A percentile compares a stretch with the other conserved stretches of the same genome.
These are phyloP conservation scores for Ectemnius lituratus DNA, from an alignment of 2,888 invertebrate genomes.

Conservation along the genomic window DNA sequence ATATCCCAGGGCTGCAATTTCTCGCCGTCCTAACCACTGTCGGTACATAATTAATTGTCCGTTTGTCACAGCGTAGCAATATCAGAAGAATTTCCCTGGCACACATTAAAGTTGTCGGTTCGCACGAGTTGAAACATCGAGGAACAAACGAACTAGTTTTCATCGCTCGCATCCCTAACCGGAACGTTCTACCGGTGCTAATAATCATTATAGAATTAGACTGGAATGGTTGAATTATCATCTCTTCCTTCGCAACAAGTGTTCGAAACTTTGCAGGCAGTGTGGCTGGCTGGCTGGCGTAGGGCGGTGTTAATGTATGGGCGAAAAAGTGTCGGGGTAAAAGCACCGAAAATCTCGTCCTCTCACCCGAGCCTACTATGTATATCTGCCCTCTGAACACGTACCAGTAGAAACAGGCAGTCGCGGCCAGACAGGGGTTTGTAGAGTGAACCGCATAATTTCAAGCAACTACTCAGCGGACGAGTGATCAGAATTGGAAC, in stretches of 20 bases:
- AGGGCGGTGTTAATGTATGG: not conserved
- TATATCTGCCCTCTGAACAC: not conserved
- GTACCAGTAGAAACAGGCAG: no score
- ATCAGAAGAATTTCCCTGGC: not conserved
- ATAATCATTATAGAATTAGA: conserved; percentile 36
- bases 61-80: no score
- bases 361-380: not conserved
- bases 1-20: no score
- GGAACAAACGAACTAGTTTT: conserved; percentile 23
- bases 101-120: conserved; percentile 18
- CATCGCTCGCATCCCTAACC: conserved; percentile 16
- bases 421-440: no score
- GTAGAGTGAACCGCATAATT: no score
- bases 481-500: no score
- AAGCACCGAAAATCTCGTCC: not conserved
- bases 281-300: not conserved
- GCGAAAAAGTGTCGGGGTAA: not conserved
- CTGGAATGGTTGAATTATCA: conserved; percentile 37
- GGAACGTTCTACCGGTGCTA: conserved; percentile 35
- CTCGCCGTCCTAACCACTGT: no score
- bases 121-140: conserved; percentile 41
- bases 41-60: no score
- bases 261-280: conserved; percentile 21
- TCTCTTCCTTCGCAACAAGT: conserved; percentile 59
- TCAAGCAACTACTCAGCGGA: no score